These are phyloP conservation scores for Pelobates fuscus DNA, from an alignment of 2,113 vertebrate genomes.

Conservation along the genomic window DNA sequence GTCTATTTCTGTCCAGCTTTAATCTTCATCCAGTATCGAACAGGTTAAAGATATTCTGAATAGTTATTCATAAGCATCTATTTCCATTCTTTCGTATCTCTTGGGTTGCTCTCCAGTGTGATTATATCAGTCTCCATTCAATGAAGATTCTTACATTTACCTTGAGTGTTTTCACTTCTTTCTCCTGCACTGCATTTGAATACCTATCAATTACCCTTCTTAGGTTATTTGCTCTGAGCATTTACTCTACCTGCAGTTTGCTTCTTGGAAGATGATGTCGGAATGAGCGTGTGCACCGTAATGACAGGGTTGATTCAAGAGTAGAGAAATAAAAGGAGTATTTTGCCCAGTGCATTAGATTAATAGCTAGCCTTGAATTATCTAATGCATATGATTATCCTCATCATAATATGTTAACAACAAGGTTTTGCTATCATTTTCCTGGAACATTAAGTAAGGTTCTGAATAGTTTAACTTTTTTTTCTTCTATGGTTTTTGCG, in stretches of 20 bases:
- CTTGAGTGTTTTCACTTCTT: background rate
- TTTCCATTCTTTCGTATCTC: too few species aligned
- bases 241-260: conserved; percentile 17
- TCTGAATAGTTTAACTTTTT: too few species aligned
- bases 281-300: conserved; percentile 28
- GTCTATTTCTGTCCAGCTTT: too few species aligned
- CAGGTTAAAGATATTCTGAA: too few species aligned
- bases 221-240: background rate
- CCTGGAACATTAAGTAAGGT: too few species aligned
- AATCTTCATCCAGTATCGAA: too few species aligned
- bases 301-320: conserved; percentile 36
- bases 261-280: conserved; percentile 11
- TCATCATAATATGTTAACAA: background rate
- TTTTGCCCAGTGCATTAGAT: background rate
- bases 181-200: background rate
- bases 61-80: background rate
- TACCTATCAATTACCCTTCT: background rate
- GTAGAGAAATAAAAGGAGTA: conserved; percentile 23
- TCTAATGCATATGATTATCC: conserved; percentile 9
- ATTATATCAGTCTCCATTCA: background rate
- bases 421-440: too few species aligned
- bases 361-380: conserved; percentile 35
- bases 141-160: background rate
- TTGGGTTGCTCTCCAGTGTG: background rate
- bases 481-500: too few species aligned